These are phyloP conservation scores for Teleiodes luculella DNA, from an alignment of 2,888 invertebrate genomes.

Conservation along the genomic window DNA sequence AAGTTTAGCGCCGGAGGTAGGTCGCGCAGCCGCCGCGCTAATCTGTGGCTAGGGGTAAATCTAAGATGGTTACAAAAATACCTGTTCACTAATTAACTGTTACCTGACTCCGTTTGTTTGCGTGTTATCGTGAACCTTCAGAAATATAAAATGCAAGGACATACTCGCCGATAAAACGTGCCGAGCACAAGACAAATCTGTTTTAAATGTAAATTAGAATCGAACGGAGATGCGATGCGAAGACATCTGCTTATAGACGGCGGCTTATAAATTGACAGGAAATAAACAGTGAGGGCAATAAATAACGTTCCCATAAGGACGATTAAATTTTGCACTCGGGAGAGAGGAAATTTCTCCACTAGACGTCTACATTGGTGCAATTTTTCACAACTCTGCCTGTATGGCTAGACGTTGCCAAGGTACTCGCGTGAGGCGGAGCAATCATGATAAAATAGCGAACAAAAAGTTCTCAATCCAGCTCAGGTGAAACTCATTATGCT, in stretches of 20 bases:
- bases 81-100: no score
- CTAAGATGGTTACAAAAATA: no score
- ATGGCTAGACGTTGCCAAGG: conserved; percentile 23
- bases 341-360: conserved; percentile 47
- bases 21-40: no score
- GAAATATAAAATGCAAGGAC: background rate
- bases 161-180: background rate
- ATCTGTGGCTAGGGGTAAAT: no score
- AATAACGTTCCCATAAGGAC: conserved; percentile 49
- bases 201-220: conserved; percentile 4
- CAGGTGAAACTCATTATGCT: no score
- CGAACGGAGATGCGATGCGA: conserved; percentile 1
- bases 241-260: conserved; percentile 1
- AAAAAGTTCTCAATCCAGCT: background rate
- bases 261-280: conserved; percentile 21
- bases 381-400: conserved; percentile 56
- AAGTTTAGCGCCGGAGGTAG: no score
- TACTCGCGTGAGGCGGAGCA: background rate
- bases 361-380: conserved; percentile 59
- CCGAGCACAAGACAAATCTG: background rate
- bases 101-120: background rate
- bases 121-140: background rate
- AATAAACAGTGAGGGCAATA: conserved; percentile 44
- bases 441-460: background rate
- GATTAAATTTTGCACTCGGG: conserved; percentile 60